Evolutionary conservation across 2,113 vertebrate genomes (phyloP), one percentile per base, ranked within the genome.

Genomic region (Ailuropoda melanoleuca): DNA sequence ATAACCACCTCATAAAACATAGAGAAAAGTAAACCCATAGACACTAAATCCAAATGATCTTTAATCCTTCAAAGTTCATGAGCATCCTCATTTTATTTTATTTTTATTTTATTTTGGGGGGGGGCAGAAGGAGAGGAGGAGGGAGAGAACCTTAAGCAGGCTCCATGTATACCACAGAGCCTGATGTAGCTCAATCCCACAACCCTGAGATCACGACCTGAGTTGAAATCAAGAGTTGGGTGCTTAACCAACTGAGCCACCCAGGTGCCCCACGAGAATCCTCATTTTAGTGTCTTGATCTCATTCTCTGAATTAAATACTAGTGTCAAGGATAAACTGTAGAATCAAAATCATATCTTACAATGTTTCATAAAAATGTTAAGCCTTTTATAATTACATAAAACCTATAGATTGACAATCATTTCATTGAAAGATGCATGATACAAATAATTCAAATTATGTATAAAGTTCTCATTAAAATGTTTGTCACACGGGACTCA

Each of bases 261-360:
- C 34, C n/a, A 37, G 34, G 18, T 0, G 8, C 66, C 18, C 34
- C 66, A 68, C 0, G 8, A 68, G 66, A 31, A 19, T 23, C 37
- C 37, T 72, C 17, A 48, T 96, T 62, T 95, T 48, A 84, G 29
- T 55, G 7, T 43, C 24, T 83, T 86, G 60, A 37, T 66, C 24
- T 84, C 24, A 93, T 72, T 96, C 55, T 92, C 26, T 88, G 89
- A 96, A 89, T 93, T 96, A 96, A 93, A 96, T 55, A 92, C 11
- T 39, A 66, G 34, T 66, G 15, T 86, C n/a, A 89, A 86, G 23
- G 55, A 82, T 84, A 96, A 88, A n/a, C 46, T 92, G 1, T 89
- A 81, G 74, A 96, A 81, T 5, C 7, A 64, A 97, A 94, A 93
- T 89, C 17, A 12, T 72, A 21, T 60, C 43, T 50, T 50, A 70